Conservation (phyloP, 1,140 invertebrate species). For the Drosophila tristis region DNA sequence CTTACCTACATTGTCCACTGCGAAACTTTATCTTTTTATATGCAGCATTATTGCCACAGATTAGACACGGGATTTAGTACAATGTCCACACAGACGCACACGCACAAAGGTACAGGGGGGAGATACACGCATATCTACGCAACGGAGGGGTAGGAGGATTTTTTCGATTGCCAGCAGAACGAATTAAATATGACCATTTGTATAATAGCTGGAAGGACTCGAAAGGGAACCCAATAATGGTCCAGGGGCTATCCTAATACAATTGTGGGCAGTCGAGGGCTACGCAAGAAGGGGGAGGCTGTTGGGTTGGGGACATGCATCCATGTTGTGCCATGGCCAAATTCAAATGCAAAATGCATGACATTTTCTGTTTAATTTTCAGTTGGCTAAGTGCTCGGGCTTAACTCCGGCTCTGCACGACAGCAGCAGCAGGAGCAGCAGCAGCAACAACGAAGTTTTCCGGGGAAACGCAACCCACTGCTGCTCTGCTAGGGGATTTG, state of each 20-base stretch:
- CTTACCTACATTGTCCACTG: conserved; percentile 71
- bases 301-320: not conserved
- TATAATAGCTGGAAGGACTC: conserved; percentile 64
- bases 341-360: conserved; percentile 75
- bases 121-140: conserved; percentile 28
- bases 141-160: conserved; percentile 35
- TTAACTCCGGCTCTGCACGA: conserved; percentile 45
- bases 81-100: conserved; percentile 30
- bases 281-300: not conserved
- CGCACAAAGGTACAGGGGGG: conserved; percentile 2
- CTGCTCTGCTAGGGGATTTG: not conserved
- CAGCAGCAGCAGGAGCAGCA: not conserved
- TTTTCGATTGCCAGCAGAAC: conserved; percentile 79
- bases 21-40: conserved; percentile 81
- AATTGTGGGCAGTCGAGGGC: conserved; percentile 20
- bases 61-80: conserved; percentile 79
- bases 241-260: conserved; percentile 19
- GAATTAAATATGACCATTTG: conserved; percentile 83
- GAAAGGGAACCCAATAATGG: conserved; percentile 6
- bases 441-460: too few species aligned
- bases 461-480: too few species aligned
- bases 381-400: conserved; percentile 64
- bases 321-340: conserved; percentile 53
- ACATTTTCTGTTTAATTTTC: conserved; percentile 76
- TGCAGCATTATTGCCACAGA: conserved; percentile 82